Base-by-base conservation (phyloP, 2,888 invertebrate species). In the Parnassius smintheus region DNA sequence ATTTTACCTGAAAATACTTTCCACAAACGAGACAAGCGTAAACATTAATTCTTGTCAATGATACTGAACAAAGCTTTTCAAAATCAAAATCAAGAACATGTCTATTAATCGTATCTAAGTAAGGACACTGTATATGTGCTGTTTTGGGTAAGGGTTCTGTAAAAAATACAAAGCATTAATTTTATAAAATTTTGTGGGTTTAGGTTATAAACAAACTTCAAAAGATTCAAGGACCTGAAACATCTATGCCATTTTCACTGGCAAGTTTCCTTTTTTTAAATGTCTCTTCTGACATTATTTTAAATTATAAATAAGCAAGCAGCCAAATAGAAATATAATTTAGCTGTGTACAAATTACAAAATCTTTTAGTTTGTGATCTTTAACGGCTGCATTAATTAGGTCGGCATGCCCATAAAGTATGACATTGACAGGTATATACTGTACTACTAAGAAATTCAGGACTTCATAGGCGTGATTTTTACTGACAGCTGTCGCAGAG, bases 1-100 rank as follows among this genome's bases (percentile, higher is more conserved):
- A 25, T 35, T 7, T 76, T 80, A 92, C 92, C 88, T 92, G 92
- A 80, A 99, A 99, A 82, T 99, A 99, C 88, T 99, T 99, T 22
- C 99, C 99, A 86, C 99, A 99, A 1, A 99, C 98, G 65, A 99
- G 93, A 81, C 99, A 99, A 9, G 99, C 99, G 84, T 99, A 99
- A 45, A 99, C 99, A 93, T 99, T 99, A 73, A 99, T 98, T 77
- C 99, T 95, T 0, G 99, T 99, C 67, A 99, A 85, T 0, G 99
- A 99, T 48, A 99, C 96, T 0, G 99, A 99, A 82, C 99, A 99
- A 35, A 99, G 88, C 84, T 99, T 99, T 87, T 99, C 99, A 91
- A 99, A 99, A 91, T 99, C 99, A 91, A 99, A 99, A 88, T 99
- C 99, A 66, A 99, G 87, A 66, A 98, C 95, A 75, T 98, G 97